Percentiles rank a stretch among this genome's conserved stretches.
These are phyloP conservation scores for Bradypus variegatus DNA, from an alignment of 2,797 vertebrate genomes.

Conservation along the genomic window DNA sequence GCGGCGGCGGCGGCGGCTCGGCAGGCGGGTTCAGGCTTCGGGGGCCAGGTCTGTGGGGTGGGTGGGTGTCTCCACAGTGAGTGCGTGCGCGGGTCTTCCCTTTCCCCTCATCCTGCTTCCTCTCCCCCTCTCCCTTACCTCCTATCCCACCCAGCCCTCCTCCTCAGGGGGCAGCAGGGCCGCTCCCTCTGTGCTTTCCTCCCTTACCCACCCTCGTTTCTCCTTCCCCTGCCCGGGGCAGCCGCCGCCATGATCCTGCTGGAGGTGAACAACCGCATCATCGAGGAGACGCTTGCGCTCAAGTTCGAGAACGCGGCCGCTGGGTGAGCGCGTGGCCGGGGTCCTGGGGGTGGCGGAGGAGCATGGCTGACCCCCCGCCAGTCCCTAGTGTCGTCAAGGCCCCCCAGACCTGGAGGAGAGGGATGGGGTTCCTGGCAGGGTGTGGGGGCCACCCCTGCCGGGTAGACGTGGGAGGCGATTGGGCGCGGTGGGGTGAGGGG, in stretches of 20 bases:
- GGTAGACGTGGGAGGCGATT: neutral
- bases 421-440: neutral
- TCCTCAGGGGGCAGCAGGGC: slow-evolving; percentile 44
- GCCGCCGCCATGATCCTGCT: slow-evolving; percentile 92
- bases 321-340: slow-evolving; percentile 80
- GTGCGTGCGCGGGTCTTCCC: slow-evolving; percentile 53
- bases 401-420: neutral
- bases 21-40: slow-evolving; percentile 70
- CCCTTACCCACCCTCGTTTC: slow-evolving; percentile 51
- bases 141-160: slow-evolving; percentile 35
- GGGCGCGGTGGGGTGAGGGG: slow-evolving; percentile 23
- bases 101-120: slow-evolving; percentile 26
- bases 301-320: slow-evolving; percentile 95
- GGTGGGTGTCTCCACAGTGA: slow-evolving; percentile 45
- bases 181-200: slow-evolving; percentile 44
- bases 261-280: slow-evolving; percentile 98
- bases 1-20: slow-evolving; percentile 68
- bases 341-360: neutral
- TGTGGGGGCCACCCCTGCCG: neutral
- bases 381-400: neutral
- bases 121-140: neutral
- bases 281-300: slow-evolving; percentile 92
- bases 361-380: neutral
- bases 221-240: slow-evolving; percentile 63
- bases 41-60: slow-evolving; percentile 63